Percentiles rank a stretch among this genome's conserved stretches.
phyloP scores from a whole-genome alignment of 2,797 vertebrate genomes.

The Argya squamiceps region DNA sequence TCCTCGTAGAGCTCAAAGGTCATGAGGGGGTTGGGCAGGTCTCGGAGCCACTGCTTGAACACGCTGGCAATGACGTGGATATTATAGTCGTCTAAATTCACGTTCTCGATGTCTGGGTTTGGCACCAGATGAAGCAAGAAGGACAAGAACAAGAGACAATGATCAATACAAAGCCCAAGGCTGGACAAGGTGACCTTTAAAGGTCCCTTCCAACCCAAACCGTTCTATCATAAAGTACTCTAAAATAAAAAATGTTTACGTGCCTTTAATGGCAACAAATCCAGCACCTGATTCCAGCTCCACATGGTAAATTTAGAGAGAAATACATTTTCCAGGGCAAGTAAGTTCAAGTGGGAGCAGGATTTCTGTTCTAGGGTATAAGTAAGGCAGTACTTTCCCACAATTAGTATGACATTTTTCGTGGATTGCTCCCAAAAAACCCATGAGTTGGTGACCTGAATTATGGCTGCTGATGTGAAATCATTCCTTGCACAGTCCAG shows the following conservation, averaged over 20 bases:
- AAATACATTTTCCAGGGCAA: not conserved
- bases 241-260: accelerated
- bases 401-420: not conserved
- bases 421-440: not conserved
- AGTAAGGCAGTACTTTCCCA: not conserved
- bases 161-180: not conserved
- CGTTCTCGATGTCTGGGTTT: conserved; percentile 85
- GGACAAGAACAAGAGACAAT: not conserved
- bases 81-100: conserved; percentile 96
- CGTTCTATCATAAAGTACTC: not conserved
- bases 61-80: conserved; percentile 98
- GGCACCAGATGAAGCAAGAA: not conserved
- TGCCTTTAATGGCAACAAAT: not conserved
- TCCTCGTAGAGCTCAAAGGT: conserved; percentile 98
- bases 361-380: not conserved
- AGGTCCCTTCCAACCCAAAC: not conserved
- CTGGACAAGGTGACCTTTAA: not conserved
- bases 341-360: not conserved
- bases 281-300: not conserved
- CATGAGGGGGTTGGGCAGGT: conserved; percentile 96
- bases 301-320: not conserved
- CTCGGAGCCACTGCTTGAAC: conserved; percentile 97
- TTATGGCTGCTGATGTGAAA: not conserved
- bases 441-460: not conserved
- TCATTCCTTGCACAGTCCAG: accelerated